A percentile compares a stretch with the other conserved stretches of the same genome.
These are phyloP conservation scores for Porites divaricata DNA, from an alignment of 92 coral and sea anemone species.

Conservation along the genomic window DNA sequence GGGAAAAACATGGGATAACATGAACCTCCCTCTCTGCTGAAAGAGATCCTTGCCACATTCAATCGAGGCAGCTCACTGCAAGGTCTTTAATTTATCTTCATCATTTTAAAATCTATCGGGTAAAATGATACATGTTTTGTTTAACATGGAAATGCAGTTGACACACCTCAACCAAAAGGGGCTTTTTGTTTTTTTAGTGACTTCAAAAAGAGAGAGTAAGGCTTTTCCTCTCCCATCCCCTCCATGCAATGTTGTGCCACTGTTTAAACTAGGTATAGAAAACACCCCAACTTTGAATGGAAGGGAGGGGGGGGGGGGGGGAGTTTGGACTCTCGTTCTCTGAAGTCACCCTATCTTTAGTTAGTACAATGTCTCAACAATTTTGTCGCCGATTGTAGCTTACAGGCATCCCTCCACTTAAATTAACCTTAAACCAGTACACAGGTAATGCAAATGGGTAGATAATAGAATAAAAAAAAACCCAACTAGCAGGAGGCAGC, in stretches of 20 bases:
- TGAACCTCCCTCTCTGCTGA: conserved; percentile 15
- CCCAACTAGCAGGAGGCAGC: neutral
- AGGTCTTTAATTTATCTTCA: too few species aligned
- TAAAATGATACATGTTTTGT: conserved; percentile 15
- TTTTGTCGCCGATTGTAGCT: neutral
- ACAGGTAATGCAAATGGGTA: neutral
- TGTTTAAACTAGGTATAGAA: too few species aligned
- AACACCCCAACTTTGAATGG: too few species aligned
- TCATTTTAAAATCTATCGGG: neutral
- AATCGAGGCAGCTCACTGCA: neutral
- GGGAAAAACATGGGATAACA: conserved; percentile 13
- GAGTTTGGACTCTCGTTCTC: too few species aligned
- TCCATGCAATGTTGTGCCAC: too few species aligned
- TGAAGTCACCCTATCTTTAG: too few species aligned
- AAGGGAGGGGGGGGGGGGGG: too few species aligned
- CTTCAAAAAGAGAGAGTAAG: too few species aligned
- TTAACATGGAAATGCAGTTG: conserved; percentile 10
- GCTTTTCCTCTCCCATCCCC: too few species aligned
- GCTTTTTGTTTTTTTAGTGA: too few species aligned
- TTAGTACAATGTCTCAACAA: too few species aligned
- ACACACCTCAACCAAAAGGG: neutral
- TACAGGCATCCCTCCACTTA: conserved; percentile 3
- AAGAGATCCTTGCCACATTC: conserved; percentile 10
- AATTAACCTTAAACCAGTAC: conserved; percentile 5
- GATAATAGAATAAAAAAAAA: neutral